Percentiles rank a stretch among this genome's conserved stretches.
Conservation (phyloP, 2,113 vertebrate species). For the Picathartes gymnocephalus region DNA sequence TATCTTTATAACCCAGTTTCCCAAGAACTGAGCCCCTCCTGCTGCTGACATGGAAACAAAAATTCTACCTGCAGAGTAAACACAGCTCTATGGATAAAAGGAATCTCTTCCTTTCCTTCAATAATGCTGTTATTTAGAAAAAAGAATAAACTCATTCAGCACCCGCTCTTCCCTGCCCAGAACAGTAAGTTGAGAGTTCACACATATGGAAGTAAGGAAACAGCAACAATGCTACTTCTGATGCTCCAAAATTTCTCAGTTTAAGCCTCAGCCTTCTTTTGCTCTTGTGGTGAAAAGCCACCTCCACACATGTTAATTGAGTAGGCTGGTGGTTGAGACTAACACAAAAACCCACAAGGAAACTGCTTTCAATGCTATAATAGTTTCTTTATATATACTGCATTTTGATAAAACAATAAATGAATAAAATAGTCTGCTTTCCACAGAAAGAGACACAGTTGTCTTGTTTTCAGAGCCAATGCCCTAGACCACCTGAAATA, state of each 20-base stretch:
- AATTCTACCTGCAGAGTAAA: not conserved
- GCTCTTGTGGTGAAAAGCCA: not conserved
- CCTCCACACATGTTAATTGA: not conserved
- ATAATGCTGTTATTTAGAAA: not conserved
- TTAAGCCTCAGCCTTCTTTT: not conserved
- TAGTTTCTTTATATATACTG: not conserved
- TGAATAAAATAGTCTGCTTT: not conserved
- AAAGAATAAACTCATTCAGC: not conserved
- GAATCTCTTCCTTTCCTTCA: not conserved
- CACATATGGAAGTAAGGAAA: not conserved
- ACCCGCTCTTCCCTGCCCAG: not conserved
- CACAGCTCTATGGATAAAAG: not conserved
- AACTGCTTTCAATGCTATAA: not conserved
- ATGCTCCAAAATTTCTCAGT: not conserved
- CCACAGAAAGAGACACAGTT: not conserved
- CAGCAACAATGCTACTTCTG: not conserved
- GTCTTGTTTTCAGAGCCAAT: not conserved
- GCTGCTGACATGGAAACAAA: not conserved
- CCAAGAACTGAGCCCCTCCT: not conserved
- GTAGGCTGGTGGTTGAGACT: not conserved
- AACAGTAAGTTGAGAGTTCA: not conserved
- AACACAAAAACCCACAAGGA: not conserved
- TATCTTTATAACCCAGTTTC: not conserved
- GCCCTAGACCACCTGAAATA: not conserved
- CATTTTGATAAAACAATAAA: not conserved